A percentile compares a stretch with the other conserved stretches of the same genome.
These are phyloP conservation scores for Urocitellus parryii DNA, from an alignment of 2,113 vertebrate species.

Conservation along the genomic window DNA sequence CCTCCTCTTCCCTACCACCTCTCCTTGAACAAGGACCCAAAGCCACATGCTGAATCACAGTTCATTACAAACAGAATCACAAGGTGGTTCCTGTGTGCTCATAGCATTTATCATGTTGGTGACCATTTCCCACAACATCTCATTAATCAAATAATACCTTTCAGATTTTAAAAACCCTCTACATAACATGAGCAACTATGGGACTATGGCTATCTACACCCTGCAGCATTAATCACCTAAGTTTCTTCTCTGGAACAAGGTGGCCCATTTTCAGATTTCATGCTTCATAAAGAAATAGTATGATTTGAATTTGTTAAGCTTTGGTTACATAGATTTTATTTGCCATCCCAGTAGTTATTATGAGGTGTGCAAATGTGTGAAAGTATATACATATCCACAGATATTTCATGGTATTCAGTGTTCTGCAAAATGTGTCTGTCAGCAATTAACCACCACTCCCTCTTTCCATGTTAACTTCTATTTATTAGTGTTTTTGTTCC, in stretches of 20 bases:
- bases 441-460: neutral
- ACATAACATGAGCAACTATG: neutral
- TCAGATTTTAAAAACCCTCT: slow-evolving; percentile 43
- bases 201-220: neutral
- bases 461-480: neutral
- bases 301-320: slow-evolving; percentile 25
- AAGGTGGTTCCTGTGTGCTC: neutral
- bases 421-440: neutral
- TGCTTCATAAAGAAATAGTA: slow-evolving; percentile 34
- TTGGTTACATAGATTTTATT: neutral
- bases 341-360: slow-evolving; percentile 1
- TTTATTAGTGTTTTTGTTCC: neutral
- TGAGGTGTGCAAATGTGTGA: neutral
- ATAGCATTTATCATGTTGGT: neutral
- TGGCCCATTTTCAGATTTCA: neutral
- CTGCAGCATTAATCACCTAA: neutral
- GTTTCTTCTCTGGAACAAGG: neutral
- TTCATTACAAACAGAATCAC: neutral
- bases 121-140: neutral
- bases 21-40: neutral
- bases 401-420: neutral
- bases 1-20: neutral
- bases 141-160: slow-evolving; percentile 6
- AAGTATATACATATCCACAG: neutral
- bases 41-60: neutral